Base-by-base conservation (phyloP, 2,113 vertebrate genomes). In the Conger conger region DNA sequence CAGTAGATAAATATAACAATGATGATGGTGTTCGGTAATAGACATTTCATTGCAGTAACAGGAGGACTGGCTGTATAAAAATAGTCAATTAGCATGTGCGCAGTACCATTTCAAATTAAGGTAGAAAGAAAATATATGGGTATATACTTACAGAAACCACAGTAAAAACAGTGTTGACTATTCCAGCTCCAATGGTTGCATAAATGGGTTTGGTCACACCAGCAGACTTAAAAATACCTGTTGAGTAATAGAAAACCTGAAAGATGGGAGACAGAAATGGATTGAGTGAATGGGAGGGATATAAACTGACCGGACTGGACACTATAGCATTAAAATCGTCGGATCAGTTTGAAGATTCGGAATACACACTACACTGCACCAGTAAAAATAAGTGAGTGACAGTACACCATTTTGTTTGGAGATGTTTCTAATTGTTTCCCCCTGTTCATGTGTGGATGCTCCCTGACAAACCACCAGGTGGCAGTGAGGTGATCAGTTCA, bases 201-300 rank as follows among this genome's bases (percentile, higher is more conserved):
- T 97, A 97, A 42, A 99, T 91, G 0, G 98, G 97, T 86, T 99
- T 81, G 0, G 89, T 16, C 8, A 99, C 97, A 0, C 96, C 96
- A 0, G 98, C 98, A 0, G 95, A 93, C 8, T 87, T 0, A 86
- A 99, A 99, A 91, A 99, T 99, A 16, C 96, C 96, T 0, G 98
- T 99, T 0, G 98, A 99, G 84, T 99, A 99, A 88, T 99, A 99
- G 89, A 99, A 99, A 0, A 99, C 97, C 98, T 99, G 87, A 35
- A 15, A 54, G 82, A 27, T 80, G 77, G 77, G 86, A 76, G 30
- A 60, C 45, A 50, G 45, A 35, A 83, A 18, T 78, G 6, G 80
- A 33, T 30, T 68, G 38, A n/a, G n/a, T 38, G 20, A 18, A 73
- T 16, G 76, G 78, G 11, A 50, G 13, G 36, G n/a, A 53, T 8